Base-by-base conservation (phyloP, 2,113 vertebrate species). In the Siniperca knerii region DNA sequence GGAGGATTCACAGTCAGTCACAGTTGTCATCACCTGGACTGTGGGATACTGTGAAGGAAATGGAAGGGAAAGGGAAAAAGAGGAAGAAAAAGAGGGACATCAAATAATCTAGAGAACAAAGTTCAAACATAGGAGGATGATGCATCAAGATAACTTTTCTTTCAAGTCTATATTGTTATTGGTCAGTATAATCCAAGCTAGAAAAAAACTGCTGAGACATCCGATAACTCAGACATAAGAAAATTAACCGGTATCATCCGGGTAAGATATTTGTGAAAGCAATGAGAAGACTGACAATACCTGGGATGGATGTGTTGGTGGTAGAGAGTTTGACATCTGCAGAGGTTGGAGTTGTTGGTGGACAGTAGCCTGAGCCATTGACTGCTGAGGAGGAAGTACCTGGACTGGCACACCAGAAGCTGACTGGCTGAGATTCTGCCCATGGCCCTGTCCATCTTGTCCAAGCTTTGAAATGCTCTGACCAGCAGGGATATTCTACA, bases 281-380 rank as follows among this genome's bases (percentile, higher is more conserved):
- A 25, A 20, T 48, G 18, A 29, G 2, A 21, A 29, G 44, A 46
- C 5, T 35, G 42, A 15, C 8, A 52, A 84, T 97, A 98, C 98
- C 97, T 97, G 96, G 1, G 96, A 60, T 58, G 94, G 70, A 44
- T 95, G 96, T 73, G 90, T 54, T 50, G 89, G 60, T 52, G 96
- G 92, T 18, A 93, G 75, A 8, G 91, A 89, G 0, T 95, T 82
- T 0, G 96, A 93, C 61, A 96, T 95, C 91, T 97, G 97, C 20
- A 96, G 92, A 42, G 97, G 95, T 44, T 96, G 96, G 25, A 96
- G 87, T 0, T 93, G 91, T 40, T 91, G 92, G 71, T 86, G 83
- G 62, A 78, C 87, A 70, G 85, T 1, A 29, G 81, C 48, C 71
- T 89, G 91, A 54, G 72, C n/a, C 48, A 89, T 18, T 48, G 79